Conservation (phyloP, 2,113 vertebrate species). For the Tichodroma muraria region DNA sequence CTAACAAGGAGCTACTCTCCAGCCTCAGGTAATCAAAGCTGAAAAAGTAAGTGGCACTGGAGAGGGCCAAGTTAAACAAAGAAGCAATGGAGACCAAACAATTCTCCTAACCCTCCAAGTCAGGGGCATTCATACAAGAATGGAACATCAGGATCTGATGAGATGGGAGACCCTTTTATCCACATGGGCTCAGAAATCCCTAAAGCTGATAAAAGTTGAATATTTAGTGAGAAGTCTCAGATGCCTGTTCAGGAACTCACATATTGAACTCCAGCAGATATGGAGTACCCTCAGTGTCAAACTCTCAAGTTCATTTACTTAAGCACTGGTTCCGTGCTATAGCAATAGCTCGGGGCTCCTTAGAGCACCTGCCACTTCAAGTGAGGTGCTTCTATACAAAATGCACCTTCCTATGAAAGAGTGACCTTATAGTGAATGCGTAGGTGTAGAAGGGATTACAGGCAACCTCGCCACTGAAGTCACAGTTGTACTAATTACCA, state of each 20-base stretch:
- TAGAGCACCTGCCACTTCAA: not conserved
- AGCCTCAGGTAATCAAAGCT: not conserved
- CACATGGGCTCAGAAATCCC: not conserved
- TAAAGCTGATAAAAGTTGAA: not conserved
- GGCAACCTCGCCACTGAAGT: too few relatives aligned
- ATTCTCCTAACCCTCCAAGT: not conserved
- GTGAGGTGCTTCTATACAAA: not conserved
- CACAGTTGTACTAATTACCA: too few relatives aligned
- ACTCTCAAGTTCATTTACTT: not conserved
- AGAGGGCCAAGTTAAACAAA: not conserved
- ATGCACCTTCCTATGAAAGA: not conserved
- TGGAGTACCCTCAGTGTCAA: not conserved
- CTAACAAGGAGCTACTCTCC: not conserved
- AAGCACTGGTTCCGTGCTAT: not conserved
- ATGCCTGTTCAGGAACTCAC: not conserved
- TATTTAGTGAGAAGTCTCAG: not conserved
- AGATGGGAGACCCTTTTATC: not conserved
- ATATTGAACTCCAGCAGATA: not conserved
- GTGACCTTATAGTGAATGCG: not conserved
- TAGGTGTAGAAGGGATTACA: too few relatives aligned
- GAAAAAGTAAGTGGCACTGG: not conserved
- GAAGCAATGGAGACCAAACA: not conserved
- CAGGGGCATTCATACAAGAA: not conserved
- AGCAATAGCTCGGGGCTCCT: not conserved
- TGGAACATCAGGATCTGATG: not conserved